Percentiles rank a stretch among this genome's conserved stretches.
Conservation (phyloP, 2,113 vertebrate genomes). For the Coturnix japonica region DNA sequence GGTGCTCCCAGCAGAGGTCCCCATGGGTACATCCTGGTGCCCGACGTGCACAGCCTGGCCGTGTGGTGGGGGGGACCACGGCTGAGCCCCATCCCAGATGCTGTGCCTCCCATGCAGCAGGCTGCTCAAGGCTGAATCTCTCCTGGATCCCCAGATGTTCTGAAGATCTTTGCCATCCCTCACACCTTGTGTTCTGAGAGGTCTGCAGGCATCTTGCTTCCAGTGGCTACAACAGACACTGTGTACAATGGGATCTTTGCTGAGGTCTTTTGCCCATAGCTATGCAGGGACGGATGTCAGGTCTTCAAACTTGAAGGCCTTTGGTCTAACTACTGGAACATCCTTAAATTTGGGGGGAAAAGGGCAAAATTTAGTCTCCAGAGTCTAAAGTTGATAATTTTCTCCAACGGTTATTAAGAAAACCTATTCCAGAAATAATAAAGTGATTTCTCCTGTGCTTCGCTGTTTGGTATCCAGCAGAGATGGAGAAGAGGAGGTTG, state of each 20-base stretch:
- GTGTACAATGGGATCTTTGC: neutral
- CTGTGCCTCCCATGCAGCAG: neutral
- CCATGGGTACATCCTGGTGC: neutral
- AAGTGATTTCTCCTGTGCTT: constrained; percentile 47
- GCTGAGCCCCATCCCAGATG: neutral
- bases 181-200: neutral
- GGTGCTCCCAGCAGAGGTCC: neutral
- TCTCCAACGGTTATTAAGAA: constrained; percentile 31
- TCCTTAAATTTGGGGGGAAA: constrained; percentile 1
- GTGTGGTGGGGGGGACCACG: neutral
- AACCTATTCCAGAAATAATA: constrained; percentile 42
- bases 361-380: neutral
- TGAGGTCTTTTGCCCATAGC: neutral
- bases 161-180: neutral
- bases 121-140: neutral
- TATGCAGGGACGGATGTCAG: neutral
- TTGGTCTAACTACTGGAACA: neutral
- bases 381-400: constrained; percentile 3
- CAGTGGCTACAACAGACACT: neutral
- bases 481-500: constrained; percentile 45
- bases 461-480: constrained; percentile 23
- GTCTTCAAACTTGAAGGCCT: neutral
- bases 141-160: neutral
- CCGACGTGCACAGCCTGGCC: rapidly evolving
- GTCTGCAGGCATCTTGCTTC: neutral